Evolutionary conservation across 53 echinoderm and acorn worm genomes (phyloP), one percentile per base, ranked within the genome.

Genomic region (Paracentrotus lividus): DNA sequence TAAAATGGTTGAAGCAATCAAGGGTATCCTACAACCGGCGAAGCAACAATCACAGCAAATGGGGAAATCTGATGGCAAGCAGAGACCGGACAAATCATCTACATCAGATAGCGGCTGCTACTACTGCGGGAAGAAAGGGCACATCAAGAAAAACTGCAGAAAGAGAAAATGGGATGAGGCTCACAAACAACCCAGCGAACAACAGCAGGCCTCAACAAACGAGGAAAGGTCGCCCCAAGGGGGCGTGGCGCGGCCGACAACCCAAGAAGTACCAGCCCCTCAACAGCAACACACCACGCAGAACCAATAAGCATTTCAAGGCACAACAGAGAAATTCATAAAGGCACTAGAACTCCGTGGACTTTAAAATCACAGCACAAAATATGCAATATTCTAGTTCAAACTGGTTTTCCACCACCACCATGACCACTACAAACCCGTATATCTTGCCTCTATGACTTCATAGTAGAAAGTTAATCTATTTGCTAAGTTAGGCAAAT

Each of bases 51-150:
- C 5, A 69, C 32, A 5, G 36, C 29, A 9, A 15, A 2, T 31
- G 4, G 23, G 4, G 33, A 32, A 10, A 23, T 4, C 33, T 5
- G 12, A 0, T 0, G 2, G 34, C 2, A 1, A 10, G 32, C 33
- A 32, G 33, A 29, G 34, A 10, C 32, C 31, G 33, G 33, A 10
- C 8, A 72, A 72, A 13, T 72, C 72, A 32, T 29, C 31, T 16
- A 65, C 75, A 23, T 66, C n/a, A 8, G 27, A 27, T 66, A 26
- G 66, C 24, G 24, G 38, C 24, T 90, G 90, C 47, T 90, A 58
- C 68, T 90, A 90, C 34, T 90, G 91, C 52, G 54, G 68, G 0
- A 90, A 51, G 75, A 68, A 49, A 44, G 91, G 91, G 23, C 91
- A 90, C 52, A 34, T 90, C 42, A 67, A 67, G 67, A 67, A 67